A percentile compares a stretch with the other conserved stretches of the same genome.
Conservation (phyloP, 2,113 vertebrate genomes). For the Tragelaphus strepsiceros region DNA sequence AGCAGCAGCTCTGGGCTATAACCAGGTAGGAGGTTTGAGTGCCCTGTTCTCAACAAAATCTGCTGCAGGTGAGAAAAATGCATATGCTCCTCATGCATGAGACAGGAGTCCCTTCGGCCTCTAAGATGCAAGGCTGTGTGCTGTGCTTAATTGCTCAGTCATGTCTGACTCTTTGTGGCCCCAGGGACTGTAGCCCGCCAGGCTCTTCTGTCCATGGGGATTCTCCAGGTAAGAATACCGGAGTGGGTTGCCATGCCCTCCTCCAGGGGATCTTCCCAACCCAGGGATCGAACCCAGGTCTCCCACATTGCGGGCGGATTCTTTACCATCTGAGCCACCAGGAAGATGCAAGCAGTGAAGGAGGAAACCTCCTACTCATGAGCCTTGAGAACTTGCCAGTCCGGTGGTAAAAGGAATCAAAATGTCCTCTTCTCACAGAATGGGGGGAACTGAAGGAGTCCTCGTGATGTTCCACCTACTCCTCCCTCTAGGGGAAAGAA, state of each 20-base stretch:
- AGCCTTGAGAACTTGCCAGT: not conserved
- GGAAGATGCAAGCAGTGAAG: not conserved
- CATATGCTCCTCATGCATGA: not conserved
- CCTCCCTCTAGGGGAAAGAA: not conserved
- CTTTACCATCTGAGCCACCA: not conserved
- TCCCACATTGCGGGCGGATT: fast-evolving
- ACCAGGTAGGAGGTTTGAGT: not conserved
- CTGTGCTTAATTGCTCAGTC: not conserved
- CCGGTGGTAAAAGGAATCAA: not conserved
- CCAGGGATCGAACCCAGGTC: not conserved
- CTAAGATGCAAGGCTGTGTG: not conserved
- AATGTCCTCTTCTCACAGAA: not conserved
- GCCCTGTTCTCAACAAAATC: not conserved
- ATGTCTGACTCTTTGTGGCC: not conserved
- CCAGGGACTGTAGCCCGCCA: not conserved
- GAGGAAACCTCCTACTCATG: not conserved
- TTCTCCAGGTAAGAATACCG: not conserved
- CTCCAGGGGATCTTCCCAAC: not conserved
- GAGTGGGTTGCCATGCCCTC: not conserved
- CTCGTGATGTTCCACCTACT: not conserved
- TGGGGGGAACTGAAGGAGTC: not conserved
- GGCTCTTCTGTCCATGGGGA: not conserved
- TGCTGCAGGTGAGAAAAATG: not conserved
- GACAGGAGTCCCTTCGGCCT: not conserved
- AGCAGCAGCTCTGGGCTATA: not conserved